phyloP scores from a whole-genome alignment of 2,113 vertebrate genomes.

The Motacilla alba region DNA sequence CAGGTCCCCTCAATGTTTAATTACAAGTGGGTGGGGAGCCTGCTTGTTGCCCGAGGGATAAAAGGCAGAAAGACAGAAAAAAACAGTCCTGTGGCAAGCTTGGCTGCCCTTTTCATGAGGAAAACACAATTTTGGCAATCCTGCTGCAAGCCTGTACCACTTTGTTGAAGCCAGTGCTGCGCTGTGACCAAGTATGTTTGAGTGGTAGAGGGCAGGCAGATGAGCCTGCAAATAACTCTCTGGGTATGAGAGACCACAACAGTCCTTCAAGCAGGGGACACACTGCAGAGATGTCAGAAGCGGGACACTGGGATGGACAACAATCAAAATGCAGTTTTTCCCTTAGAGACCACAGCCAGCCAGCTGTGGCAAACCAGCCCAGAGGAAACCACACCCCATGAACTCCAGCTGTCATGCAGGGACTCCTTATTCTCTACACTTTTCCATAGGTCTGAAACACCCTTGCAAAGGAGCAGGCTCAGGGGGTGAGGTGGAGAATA shows the following conservation, averaged over 20 bases:
- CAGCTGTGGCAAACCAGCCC: not conserved
- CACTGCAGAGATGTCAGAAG: not conserved
- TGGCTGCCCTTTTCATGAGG: not conserved
- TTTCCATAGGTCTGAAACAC: not conserved
- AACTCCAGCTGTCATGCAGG: fast-evolving
- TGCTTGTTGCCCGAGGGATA: not conserved
- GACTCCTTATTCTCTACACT: not conserved
- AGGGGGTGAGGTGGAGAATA: not conserved
- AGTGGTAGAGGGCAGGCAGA: not conserved
- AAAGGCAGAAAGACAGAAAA: not conserved
- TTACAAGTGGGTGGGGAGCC: not conserved
- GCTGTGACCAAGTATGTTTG: not conserved
- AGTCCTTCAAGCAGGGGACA: not conserved
- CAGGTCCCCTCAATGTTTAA: not conserved
- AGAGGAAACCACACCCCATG: not conserved
- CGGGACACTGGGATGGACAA: not conserved
- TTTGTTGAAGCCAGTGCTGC: not conserved
- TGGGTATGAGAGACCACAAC: not conserved
- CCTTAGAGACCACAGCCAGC: not conserved
- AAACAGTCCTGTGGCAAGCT: not conserved
- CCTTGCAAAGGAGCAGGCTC: not conserved
- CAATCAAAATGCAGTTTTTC: not conserved
- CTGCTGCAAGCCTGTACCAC: not conserved
- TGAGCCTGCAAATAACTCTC: not conserved
- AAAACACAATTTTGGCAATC: not conserved